Percentiles rank a stretch among this genome's conserved stretches.
These are phyloP conservation scores for Baryphthengus martii DNA, from an alignment of 2,113 vertebrate species.

Conservation along the genomic window DNA sequence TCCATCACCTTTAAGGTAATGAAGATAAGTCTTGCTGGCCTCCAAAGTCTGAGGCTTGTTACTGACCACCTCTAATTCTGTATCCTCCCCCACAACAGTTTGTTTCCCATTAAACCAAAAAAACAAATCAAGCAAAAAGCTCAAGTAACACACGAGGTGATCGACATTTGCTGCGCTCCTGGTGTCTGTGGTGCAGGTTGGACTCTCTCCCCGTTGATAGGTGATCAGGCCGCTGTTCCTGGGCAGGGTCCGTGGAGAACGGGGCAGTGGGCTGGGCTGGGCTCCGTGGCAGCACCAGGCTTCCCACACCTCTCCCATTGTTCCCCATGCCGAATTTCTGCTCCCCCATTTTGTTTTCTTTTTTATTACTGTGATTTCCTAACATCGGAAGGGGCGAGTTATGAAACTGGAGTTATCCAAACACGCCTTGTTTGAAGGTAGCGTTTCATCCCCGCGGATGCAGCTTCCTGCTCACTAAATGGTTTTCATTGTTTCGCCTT, in stretches of 20 bases:
- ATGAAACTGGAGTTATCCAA: constrained; percentile 69
- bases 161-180: background rate
- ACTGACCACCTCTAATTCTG: background rate
- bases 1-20: background rate
- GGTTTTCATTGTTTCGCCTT: constrained; percentile 50
- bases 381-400: constrained; percentile 59
- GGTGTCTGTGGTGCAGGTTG: background rate
- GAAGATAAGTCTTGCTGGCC: background rate
- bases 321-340: background rate
- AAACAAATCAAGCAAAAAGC: background rate
- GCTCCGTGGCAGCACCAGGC: rapidly evolving
- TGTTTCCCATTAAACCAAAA: background rate
- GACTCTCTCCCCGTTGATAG: background rate
- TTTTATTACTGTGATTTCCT: constrained; percentile 59
- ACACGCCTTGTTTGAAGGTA: constrained; percentile 69
- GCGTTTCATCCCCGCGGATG: constrained; percentile 63
- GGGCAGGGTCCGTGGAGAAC: background rate
- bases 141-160: too few relatives aligned
- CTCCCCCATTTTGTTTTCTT: constrained; percentile 41
- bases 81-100: background rate
- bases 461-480: constrained; percentile 64
- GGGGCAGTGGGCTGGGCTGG: background rate
- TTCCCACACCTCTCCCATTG: background rate
- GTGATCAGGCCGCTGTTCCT: background rate
- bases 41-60: too few relatives aligned